phyloP scores from a whole-genome alignment of 2,888 invertebrate genomes.

The Nemurella pictetii region DNA sequence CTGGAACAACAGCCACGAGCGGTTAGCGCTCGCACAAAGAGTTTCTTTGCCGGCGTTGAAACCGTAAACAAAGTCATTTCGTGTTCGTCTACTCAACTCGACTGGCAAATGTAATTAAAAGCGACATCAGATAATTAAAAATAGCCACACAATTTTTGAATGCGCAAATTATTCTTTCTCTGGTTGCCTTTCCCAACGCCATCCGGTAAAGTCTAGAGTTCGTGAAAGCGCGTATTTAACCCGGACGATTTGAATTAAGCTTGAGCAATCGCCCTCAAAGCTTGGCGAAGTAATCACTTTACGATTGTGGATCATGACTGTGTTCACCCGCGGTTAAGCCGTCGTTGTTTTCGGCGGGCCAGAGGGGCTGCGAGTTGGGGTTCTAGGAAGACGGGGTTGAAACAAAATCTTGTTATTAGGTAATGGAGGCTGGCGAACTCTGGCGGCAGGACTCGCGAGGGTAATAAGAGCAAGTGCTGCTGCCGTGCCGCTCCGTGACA shows the following conservation, averaged over 20 bases:
- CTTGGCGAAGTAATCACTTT: not conserved
- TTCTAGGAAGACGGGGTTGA: not conserved
- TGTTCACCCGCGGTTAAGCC: not conserved
- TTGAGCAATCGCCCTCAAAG: not conserved
- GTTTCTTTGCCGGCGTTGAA: not conserved
- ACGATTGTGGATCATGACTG: not conserved
- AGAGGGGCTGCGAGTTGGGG: not conserved
- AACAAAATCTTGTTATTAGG: slow-evolving; percentile 18
- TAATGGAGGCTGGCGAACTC: slow-evolving; percentile 2
- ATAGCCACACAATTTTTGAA: not conserved
- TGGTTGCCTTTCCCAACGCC: not conserved
- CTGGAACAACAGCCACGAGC: not conserved
- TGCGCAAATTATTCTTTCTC: not conserved
- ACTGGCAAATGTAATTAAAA: not conserved
- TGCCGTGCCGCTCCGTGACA: not conserved
- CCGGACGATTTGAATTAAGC: not conserved
- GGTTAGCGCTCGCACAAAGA: not conserved
- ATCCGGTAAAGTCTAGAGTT: not conserved
- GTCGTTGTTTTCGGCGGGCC: not conserved
- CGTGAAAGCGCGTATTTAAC: not conserved
- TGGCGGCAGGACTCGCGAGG: not conserved
- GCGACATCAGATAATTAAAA: not conserved
- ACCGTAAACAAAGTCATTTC: not conserved
- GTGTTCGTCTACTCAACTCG: not conserved
- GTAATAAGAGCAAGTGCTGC: slow-evolving; percentile 15